These are phyloP conservation scores for Torymus tubicola DNA, from an alignment of 2,888 invertebrate genomes.

Conservation along the genomic window DNA sequence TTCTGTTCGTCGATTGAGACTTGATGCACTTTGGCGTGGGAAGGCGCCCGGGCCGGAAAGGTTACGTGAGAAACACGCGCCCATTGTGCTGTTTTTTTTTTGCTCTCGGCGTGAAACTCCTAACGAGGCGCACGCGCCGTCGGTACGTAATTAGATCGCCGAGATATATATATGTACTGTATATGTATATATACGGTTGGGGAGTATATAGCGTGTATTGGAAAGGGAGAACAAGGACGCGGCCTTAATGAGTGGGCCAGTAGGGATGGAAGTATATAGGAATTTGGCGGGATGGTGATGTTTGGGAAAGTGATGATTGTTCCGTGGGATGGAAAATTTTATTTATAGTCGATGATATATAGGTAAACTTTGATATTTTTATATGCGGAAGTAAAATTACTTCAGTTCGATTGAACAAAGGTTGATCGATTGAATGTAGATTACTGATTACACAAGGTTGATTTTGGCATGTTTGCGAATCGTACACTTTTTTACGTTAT, in stretches of 20 bases:
- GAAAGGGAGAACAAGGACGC: constrained; percentile 71
- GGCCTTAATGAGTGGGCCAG: constrained; percentile 69
- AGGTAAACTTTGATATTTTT: not conserved
- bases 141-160: constrained; percentile 69
- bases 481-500: too few species aligned
- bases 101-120: constrained; percentile 46
- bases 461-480: too few species aligned
- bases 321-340: not conserved
- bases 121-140: constrained; percentile 46
- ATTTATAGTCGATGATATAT: not conserved
- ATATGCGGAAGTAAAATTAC: too few species aligned
- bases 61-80: constrained; percentile 55
- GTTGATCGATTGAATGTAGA: too few species aligned
- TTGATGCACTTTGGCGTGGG: constrained; percentile 36
- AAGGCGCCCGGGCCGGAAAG: constrained; percentile 48
- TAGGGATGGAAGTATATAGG: not conserved
- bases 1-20: not conserved
- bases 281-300: not conserved
- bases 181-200: too few species aligned
- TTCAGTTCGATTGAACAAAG: too few species aligned
- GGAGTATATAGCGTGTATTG: too few species aligned
- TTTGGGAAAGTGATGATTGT: not conserved
- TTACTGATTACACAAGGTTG: too few species aligned
- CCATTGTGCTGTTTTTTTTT: constrained; percentile 39
- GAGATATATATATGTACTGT: too few species aligned